Conservation (phyloP, 35 echinoderm and acorn worm genomes). For the Amphiura filiformis region DNA sequence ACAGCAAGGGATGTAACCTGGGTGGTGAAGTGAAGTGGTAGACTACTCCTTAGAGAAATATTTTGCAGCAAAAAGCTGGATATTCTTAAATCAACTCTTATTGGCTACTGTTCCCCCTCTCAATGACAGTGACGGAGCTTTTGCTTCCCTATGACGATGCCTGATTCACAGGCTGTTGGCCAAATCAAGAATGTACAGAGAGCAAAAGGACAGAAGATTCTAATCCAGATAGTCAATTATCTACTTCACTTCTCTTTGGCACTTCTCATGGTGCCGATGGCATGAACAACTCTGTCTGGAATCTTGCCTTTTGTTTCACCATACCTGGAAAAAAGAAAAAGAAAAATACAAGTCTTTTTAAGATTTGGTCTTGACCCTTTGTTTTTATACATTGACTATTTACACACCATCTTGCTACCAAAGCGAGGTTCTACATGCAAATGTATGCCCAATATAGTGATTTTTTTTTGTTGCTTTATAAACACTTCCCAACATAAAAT, state of each 20-base stretch:
- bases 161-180: background rate
- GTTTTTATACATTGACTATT: background rate
- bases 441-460: too few relatives aligned
- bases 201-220: background rate
- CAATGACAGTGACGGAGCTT: too few relatives aligned
- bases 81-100: background rate
- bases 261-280: slow-evolving; percentile 75
- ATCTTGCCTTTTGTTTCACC: slow-evolving; percentile 79
- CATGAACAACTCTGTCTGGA: slow-evolving; percentile 81
- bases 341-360: background rate
- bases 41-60: too few relatives aligned
- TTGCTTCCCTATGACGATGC: too few relatives aligned
- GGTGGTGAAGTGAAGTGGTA: too few relatives aligned
- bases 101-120: background rate
- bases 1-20: too few relatives aligned
- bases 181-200: background rate
- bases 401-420: background rate
- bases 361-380: background rate
- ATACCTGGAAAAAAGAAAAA: slow-evolving; percentile 62
- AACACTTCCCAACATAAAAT: too few relatives aligned
- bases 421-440: background rate
- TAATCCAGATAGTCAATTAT: too few relatives aligned
- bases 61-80: background rate
- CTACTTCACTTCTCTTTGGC: slow-evolving; percentile 37
- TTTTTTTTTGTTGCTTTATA: too few relatives aligned